Evolutionary conservation across 2,113 vertebrate genomes (phyloP).

Genomic region (Solea solea): DNA sequence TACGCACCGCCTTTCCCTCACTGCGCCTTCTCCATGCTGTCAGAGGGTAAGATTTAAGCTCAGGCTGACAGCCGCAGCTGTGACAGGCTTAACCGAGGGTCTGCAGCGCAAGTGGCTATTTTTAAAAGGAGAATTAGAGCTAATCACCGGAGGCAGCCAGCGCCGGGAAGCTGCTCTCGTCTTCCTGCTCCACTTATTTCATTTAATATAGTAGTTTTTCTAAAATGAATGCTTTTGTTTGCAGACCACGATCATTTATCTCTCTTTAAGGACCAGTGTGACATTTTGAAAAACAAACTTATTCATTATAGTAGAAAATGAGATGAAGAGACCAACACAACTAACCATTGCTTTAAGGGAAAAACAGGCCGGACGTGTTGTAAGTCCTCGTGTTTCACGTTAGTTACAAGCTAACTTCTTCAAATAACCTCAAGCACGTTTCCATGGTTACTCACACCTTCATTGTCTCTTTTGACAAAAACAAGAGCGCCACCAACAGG

Average conservation of each 20-base stretch:
- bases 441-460: no score
- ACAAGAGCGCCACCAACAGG: no score
- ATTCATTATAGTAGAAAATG: neutral
- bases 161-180: constrained; percentile 6
- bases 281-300: constrained; percentile 5
- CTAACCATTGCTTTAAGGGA: no score
- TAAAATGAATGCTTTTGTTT: neutral
- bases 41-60: constrained; percentile 87
- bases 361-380: no score
- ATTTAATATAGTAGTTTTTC: neutral
- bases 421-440: no score
- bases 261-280: neutral
- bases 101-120: constrained; percentile 56
- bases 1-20: constrained; percentile 94
- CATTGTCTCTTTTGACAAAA: no score
- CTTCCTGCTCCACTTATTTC: neutral
- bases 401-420: no score
- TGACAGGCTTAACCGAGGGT: constrained; percentile 44
- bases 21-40: constrained; percentile 95
- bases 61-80: constrained; percentile 11
- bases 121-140: constrained; percentile 56
- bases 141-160: constrained; percentile 31
- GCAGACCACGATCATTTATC: neutral
- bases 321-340: neutral
- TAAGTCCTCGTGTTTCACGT: no score